These are phyloP conservation scores for Digitonthophagus gazella DNA, from an alignment of 2,888 invertebrate species.

Conservation along the genomic window DNA sequence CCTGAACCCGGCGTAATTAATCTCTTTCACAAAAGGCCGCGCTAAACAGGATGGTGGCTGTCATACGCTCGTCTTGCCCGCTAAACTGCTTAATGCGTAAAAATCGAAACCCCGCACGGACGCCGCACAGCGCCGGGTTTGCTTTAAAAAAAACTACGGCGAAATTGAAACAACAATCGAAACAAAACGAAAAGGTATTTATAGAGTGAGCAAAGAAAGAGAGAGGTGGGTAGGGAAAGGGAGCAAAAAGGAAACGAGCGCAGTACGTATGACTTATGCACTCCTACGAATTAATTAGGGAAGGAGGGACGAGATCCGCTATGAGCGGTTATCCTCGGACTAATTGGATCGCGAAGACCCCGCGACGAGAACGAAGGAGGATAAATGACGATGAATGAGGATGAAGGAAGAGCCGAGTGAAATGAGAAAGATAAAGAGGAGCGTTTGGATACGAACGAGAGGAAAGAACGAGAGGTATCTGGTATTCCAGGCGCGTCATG, in stretches of 20 bases:
- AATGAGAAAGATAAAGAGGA: not conserved
- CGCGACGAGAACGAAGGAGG: not conserved
- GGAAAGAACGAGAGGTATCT: not conserved
- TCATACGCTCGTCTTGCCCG: slow-evolving; percentile 13
- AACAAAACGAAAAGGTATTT: no score
- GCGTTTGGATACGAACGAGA: not conserved
- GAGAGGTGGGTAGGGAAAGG: no score
- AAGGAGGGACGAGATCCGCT: no score
- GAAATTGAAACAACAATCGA: no score
- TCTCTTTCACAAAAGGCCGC: slow-evolving; percentile 14
- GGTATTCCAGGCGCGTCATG: not conserved
- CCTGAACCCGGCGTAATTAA: slow-evolving; percentile 13
- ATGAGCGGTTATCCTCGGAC: no score
- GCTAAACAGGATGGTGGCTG: slow-evolving; percentile 13
- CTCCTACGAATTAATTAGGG: no score
- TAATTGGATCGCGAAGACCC: no score
- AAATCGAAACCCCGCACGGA: not conserved
- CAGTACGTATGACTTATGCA: no score
- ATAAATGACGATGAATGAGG: not conserved
- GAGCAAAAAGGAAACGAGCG: no score
- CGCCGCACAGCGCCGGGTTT: no score
- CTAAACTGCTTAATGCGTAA: slow-evolving; percentile 18
- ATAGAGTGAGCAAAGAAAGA: no score
- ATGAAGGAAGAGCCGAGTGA: not conserved
- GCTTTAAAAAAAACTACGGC: not conserved